These are phyloP conservation scores for Heterochromis multidens DNA, from an alignment of 2,113 vertebrate species.

Conservation along the genomic window DNA sequence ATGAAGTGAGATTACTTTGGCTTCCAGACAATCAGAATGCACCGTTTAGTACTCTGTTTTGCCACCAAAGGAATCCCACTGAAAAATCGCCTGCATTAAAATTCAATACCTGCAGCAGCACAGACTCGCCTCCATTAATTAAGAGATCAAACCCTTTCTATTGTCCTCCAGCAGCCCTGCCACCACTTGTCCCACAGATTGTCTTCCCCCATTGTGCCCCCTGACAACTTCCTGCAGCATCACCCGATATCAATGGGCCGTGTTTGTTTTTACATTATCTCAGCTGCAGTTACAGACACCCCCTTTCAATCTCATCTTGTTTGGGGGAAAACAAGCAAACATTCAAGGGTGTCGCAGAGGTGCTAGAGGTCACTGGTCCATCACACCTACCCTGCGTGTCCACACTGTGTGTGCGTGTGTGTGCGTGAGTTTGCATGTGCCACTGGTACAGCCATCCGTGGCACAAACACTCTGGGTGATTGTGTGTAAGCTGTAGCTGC, in stretches of 20 bases:
- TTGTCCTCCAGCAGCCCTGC: conserved; percentile 66
- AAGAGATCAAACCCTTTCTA: conserved; percentile 75
- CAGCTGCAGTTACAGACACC: conserved; percentile 57
- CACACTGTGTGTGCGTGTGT: background rate
- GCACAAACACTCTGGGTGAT: background rate
- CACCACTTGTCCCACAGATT: conserved; percentile 62
- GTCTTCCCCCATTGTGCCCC: conserved; percentile 57
- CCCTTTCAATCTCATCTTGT: conserved; percentile 45
- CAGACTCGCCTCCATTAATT: conserved; percentile 74
- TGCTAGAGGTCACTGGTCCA: conserved; percentile 52
- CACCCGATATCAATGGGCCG: conserved; percentile 65
- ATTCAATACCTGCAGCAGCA: conserved; percentile 72
- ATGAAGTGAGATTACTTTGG: conserved; percentile 2
- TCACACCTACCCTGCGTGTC: background rate
- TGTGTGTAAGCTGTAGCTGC: conserved; percentile 12
- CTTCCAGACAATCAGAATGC: conserved; percentile 13
- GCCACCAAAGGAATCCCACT: conserved; percentile 46
- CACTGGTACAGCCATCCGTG: background rate
- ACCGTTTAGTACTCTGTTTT: conserved; percentile 19
- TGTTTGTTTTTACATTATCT: conserved; percentile 76
- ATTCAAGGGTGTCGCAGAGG: conserved; percentile 53
- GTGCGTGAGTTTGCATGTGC: conserved; percentile 3
- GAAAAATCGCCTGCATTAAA: conserved; percentile 69
- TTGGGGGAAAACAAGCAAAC: conserved; percentile 68
- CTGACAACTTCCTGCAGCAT: conserved; percentile 72